phyloP scores from a whole-genome alignment of 2,113 vertebrate species.

The Rhodinocichla rosea region DNA sequence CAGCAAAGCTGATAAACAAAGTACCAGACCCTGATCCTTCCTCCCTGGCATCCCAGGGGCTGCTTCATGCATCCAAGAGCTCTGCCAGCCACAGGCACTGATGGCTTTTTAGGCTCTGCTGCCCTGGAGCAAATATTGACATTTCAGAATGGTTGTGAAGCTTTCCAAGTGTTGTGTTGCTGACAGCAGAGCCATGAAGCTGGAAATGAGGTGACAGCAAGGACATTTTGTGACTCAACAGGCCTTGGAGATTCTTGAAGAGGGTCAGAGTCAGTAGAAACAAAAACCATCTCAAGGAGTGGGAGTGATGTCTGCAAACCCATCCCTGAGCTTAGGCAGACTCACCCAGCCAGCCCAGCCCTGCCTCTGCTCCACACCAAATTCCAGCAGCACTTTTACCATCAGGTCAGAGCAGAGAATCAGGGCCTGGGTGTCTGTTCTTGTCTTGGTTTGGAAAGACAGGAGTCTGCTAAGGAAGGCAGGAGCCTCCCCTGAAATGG shows the following conservation, averaged over 20 bases:
- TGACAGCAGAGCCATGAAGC: background rate
- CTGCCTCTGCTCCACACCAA: rapidly evolving
- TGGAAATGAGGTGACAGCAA: background rate
- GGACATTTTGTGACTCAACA: background rate
- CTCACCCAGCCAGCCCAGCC: background rate
- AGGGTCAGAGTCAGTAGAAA: background rate
- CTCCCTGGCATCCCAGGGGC: background rate
- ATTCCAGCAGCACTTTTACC: background rate
- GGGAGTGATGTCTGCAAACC: background rate
- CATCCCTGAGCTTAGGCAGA: background rate
- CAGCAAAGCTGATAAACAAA: background rate
- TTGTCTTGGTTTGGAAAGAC: no score
- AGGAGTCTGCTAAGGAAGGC: no score
- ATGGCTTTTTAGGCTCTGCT: background rate
- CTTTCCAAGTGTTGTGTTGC: background rate
- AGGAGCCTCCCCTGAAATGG: no score
- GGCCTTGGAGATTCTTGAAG: background rate
- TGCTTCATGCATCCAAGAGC: background rate
- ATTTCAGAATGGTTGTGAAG: background rate
- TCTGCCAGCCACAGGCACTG: background rate
- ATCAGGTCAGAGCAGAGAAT: background rate
- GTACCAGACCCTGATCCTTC: background rate
- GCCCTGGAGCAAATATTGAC: background rate
- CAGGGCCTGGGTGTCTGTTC: background rate
- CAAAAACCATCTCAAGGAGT: background rate